These are phyloP conservation scores for Prorops nasuta DNA, from an alignment of 1,140 invertebrate species.

Conservation along the genomic window DNA sequence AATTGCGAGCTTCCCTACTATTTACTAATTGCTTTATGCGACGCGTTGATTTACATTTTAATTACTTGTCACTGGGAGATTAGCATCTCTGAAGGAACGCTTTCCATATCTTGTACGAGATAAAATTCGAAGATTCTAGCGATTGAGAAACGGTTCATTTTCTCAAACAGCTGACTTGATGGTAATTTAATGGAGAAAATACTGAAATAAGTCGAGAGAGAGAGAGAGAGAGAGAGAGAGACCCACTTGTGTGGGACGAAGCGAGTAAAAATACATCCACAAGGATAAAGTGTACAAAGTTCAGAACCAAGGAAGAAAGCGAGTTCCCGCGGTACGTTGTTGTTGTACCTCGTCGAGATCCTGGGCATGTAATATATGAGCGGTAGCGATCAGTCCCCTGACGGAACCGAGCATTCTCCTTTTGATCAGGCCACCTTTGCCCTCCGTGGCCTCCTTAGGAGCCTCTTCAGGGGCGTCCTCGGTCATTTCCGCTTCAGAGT, in stretches of 20 bases:
- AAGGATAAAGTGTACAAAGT: no score
- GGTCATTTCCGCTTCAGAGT: background rate
- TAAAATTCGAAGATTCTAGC: no score
- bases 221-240: background rate
- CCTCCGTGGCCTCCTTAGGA: slow-evolving; percentile 7
- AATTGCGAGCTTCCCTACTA: no score
- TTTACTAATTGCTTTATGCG: no score
- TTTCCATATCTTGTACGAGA: no score
- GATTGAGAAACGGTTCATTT: no score
- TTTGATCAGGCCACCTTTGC: slow-evolving; percentile 40
- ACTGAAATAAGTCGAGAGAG: no score
- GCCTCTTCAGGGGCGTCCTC: background rate
- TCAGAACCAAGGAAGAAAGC: slow-evolving; percentile 5
- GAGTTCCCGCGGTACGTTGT: slow-evolving; percentile 2
- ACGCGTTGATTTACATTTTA: no score
- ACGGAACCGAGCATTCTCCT: slow-evolving; percentile 51
- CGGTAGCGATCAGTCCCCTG: slow-evolving; percentile 49
- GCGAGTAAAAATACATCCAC: background rate
- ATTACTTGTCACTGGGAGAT: no score
- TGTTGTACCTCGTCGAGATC: slow-evolving; percentile 46
- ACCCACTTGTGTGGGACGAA: background rate
- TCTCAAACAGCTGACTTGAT: no score
- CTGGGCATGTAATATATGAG: slow-evolving; percentile 43
- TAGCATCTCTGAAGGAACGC: no score
- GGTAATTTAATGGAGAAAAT: no score